phyloP scores from a whole-genome alignment of 2,113 vertebrate species.

The Galeopterus variegatus region DNA sequence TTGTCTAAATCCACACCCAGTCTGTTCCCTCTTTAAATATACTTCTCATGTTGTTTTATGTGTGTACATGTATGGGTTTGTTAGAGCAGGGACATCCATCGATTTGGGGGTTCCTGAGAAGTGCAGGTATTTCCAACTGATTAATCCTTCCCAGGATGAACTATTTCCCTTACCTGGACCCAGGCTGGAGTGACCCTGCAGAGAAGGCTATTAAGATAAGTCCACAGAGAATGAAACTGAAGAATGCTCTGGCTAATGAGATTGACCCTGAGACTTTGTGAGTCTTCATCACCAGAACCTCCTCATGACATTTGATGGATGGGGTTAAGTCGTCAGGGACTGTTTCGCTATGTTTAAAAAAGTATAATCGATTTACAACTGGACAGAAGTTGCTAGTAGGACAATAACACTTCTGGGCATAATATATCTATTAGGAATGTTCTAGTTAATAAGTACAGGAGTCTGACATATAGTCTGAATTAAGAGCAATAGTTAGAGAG shows the following conservation, averaged over 20 bases:
- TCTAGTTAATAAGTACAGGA: conserved; percentile 28
- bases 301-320: conserved; percentile 43
- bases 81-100: neutral
- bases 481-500: neutral
- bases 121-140: neutral
- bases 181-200: neutral
- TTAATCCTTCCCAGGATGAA: neutral
- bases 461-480: neutral
- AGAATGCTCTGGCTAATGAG: conserved; percentile 1
- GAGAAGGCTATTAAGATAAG: neutral
- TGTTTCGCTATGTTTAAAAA: conserved; percentile 43
- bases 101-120: neutral
- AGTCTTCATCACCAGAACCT: neutral
- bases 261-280: neutral
- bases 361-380: conserved; percentile 37
- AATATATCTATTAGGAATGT: conserved; percentile 62
- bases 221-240: conserved; percentile 41
- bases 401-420: conserved; percentile 16
- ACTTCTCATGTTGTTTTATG: neutral
- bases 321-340: neutral
- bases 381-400: conserved; percentile 22
- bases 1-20: neutral
- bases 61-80: neutral
- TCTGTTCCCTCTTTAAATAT: neutral
- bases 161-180: neutral